Base-by-base conservation (phyloP, 2,797 vertebrate species). In the Pipistrellus pipistrellus region DNA sequence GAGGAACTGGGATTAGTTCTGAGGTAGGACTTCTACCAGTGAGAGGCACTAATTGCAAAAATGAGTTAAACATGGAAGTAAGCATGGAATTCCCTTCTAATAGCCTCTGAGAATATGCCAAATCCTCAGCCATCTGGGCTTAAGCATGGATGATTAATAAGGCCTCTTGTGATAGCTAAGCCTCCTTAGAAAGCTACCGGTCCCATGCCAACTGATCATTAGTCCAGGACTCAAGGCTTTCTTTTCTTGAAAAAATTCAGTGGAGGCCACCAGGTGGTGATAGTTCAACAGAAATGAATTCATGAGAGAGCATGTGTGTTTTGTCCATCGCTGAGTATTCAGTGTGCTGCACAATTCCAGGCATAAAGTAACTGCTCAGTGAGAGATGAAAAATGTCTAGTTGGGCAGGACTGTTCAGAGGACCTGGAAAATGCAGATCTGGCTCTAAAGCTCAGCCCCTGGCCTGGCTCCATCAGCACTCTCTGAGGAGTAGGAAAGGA, bases 231-330 rank as follows among this genome's bases (percentile, higher is more conserved):
- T 80, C n/a, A 38, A 66, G 20, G 25, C 46, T 92, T n/a, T 87
- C 32, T 76, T 85, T 86, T 53, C 35, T 85, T 30, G 62, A 88
- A 41, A 59, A 83, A 92, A 83, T 69, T 80, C 57, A 30, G 3
- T 44, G 62, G 32, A 51, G 35, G 35, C 95, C 96, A 93, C 68
- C 64, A 95, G 96, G 72, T 94, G 96, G 96, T 62, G 68, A 66
- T 73, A 86, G 77, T 35, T 87, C 25, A 69, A 81, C 55, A 95
- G 85, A 81, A 93, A 15, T 13, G 30, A n/a, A 41, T 62, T 32
- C 13, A 8, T 13, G 30, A 55, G 30, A 6, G 6, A 17, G 23
- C 10, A 1, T 48, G 46, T 48, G 4, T 12, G 44, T 1, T 57
- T 84, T 8, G 14, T n/a, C 32, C 1, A 4, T 6, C 38, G 13